Base-by-base conservation (phyloP, 2,113 vertebrate species). In the Pongo abelii region DNA sequence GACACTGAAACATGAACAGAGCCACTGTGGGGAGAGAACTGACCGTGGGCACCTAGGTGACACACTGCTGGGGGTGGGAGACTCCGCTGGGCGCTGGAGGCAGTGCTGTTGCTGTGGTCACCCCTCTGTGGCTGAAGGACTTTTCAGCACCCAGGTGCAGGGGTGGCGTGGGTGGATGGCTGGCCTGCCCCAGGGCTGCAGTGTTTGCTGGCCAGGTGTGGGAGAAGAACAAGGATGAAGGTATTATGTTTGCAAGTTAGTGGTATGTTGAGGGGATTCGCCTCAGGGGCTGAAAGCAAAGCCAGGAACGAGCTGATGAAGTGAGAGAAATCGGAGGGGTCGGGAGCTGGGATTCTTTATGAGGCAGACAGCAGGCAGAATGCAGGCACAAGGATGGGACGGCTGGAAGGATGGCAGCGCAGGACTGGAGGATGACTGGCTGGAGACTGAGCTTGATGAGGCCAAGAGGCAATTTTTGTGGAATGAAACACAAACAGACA, bases 401-500 rank as follows among this genome's bases (percentile, higher is more conserved):
- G 23, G 4, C 5, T 16, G 5, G 77, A 35, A 5, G n/a, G 30
- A 18, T 13, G 25, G 38, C 11, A 40, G 52, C 18, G 12, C 3
- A 3, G 1, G 30, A 9, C 16, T 0, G 2, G 25, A 55, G 9
- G 18, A 11, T 0, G 20, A 52, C 2, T 16, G 38, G 8, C 27
- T 11, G 5, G 40, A 50, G 48, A 32, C 18, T 17, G 40, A 61
- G 72, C 22, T 91, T 23, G 25, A 12, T n/a, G 9, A 70, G 3
- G 23, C 32, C 67, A 2, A 59, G 57, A 84, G 18, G 20, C 40
- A 18, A 50, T 70, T 77, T 90, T 79, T 93, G 78, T 91, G 50
- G 43, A 75, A 86, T 91, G 87, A 85, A 92, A 92, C 35, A 18
- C 27, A 16, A 84, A 64, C 1, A 11, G 61, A 64, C 61, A 30